A percentile compares a stretch with the other conserved stretches of the same genome.
These are phyloP conservation scores for Leptinotarsa rubiginosa DNA, from an alignment of 2,888 invertebrate species.

Conservation along the genomic window DNA sequence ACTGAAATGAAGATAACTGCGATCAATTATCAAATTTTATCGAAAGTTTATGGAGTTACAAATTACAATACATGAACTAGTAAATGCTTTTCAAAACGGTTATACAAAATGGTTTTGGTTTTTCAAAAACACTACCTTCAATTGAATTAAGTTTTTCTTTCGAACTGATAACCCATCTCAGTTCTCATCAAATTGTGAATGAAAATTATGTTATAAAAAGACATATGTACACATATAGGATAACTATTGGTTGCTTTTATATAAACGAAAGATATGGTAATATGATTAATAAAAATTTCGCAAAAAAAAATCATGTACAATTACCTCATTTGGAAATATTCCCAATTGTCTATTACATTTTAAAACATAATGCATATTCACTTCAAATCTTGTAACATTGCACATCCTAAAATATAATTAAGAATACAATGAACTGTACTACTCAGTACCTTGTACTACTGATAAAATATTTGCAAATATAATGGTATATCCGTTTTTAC, in stretches of 20 bases:
- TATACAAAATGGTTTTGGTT: no score
- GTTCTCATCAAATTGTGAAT: no score
- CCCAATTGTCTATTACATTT: not conserved
- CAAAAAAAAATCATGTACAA: not conserved
- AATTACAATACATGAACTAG: not conserved
- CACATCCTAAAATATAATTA: not conserved
- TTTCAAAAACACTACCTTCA: no score
- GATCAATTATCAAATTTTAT: conserved; percentile 45
- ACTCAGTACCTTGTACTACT: not conserved
- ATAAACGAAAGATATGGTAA: no score
- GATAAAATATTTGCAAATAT: not conserved
- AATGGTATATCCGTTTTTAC: not conserved
- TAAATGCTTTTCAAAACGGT: not conserved
- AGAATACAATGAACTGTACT: not conserved
- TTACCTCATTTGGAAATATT: not conserved
- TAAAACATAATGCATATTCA: no score
- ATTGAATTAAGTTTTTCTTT: no score
- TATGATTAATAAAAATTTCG: no score
- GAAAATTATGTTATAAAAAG: no score
- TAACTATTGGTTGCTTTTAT: no score
- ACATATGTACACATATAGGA: no score
- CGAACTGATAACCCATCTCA: no score
- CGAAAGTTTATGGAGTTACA: not conserved
- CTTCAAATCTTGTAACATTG: no score
- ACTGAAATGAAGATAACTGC: conserved; percentile 67